These are phyloP conservation scores for Tipula lateralis DNA, from an alignment of 2,888 invertebrate genomes.

Conservation along the genomic window DNA sequence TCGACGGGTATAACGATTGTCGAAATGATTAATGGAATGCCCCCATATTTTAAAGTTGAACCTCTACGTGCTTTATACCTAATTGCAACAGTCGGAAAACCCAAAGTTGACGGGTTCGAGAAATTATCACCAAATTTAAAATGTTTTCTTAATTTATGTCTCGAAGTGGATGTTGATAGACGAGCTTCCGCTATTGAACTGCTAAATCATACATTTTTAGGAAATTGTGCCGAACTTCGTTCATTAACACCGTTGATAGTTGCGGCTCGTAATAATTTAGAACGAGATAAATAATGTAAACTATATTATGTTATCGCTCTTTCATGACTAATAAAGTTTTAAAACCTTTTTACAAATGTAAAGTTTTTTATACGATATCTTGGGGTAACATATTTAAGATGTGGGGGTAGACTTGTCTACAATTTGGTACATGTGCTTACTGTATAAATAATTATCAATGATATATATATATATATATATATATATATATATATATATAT, in stretches of 20 bases:
- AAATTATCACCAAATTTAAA: slow-evolving; percentile 71
- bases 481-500: no score
- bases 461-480: no score
- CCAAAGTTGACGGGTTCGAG: slow-evolving; percentile 79
- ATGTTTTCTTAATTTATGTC: slow-evolving; percentile 80
- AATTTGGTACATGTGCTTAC: no score
- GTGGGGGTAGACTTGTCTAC: no score
- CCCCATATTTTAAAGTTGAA: slow-evolving; percentile 93
- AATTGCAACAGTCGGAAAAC: slow-evolving; percentile 92
- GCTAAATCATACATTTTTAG: slow-evolving; percentile 84
- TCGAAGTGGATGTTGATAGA: slow-evolving; percentile 84
- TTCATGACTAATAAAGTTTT: no score
- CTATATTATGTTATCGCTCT: no score
- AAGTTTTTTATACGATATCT: no score
- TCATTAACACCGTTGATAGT: slow-evolving; percentile 84
- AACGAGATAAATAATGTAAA: slow-evolving; percentile 39
- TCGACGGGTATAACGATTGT: slow-evolving; percentile 96
- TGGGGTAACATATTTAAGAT: no score
- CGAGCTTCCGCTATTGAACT: slow-evolving; percentile 84
- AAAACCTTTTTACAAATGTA: no score
- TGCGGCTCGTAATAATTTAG: slow-evolving; percentile 82
- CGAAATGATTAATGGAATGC: slow-evolving; percentile 90
- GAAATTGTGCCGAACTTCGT: slow-evolving; percentile 73
- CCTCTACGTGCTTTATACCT: slow-evolving; percentile 90
- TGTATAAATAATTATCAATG: no score